Evolutionary conservation across 2,888 invertebrate species (phyloP).

Genomic region (Andrena trimmerana): DNA sequence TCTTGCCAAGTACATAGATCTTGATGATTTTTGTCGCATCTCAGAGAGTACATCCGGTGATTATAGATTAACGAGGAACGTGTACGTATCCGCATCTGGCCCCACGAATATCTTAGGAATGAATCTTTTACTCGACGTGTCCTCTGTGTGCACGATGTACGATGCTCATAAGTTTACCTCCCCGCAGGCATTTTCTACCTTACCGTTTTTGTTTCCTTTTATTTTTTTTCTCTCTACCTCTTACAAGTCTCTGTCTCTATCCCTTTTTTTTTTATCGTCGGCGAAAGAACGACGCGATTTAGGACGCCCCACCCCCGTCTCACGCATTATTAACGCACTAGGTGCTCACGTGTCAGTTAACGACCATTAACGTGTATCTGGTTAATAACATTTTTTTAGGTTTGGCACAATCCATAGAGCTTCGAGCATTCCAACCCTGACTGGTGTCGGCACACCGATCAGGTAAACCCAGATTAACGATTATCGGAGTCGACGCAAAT

Average conservation of each 20-base stretch:
- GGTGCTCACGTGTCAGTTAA: slow-evolving; percentile 39
- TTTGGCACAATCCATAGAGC: slow-evolving; percentile 93
- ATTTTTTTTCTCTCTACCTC: not conserved
- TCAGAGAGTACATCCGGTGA: slow-evolving; percentile 40
- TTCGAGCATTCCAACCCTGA: slow-evolving; percentile 95
- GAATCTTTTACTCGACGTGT: slow-evolving; percentile 44
- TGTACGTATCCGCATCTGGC: slow-evolving; percentile 36
- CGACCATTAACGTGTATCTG: slow-evolving; percentile 65
- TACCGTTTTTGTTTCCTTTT: not conserved
- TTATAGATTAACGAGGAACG: slow-evolving; percentile 49
- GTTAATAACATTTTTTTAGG: slow-evolving; percentile 85
- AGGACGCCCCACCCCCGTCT: slow-evolving; percentile 3
- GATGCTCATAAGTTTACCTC: slow-evolving; percentile 10
- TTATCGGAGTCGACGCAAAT: slow-evolving; percentile 50
- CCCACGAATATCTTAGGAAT: slow-evolving; percentile 50
- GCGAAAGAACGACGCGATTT: not conserved
- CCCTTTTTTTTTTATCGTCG: not conserved
- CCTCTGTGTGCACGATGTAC: slow-evolving; percentile 26
- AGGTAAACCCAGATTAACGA: slow-evolving; percentile 87
- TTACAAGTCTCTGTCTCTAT: not conserved
- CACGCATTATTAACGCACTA: slow-evolving; percentile 51
- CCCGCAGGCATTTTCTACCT: slow-evolving; percentile 4
- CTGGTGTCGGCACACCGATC: slow-evolving; percentile 90
- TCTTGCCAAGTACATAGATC: slow-evolving; percentile 50
- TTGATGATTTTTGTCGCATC: slow-evolving; percentile 31